Evolutionary conservation across 2,888 invertebrate genomes (phyloP), one percentile per base, ranked within the genome.

Genomic region (Steinernema scapterisci): DNA sequence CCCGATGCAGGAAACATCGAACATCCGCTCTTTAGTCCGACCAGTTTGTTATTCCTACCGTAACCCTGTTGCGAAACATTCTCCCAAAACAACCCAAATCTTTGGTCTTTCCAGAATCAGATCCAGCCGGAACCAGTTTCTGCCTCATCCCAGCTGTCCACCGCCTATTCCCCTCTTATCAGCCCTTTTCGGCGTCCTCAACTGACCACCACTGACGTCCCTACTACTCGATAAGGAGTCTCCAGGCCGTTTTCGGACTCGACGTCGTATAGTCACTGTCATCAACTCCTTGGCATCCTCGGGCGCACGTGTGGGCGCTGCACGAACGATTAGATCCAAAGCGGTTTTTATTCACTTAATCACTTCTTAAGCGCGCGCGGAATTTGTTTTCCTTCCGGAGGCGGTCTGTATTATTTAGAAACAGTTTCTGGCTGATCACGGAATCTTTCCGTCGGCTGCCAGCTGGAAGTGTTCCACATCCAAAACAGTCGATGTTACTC

Each of bases 221-320:
- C 13, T 9, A 21, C 48, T 19, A 19, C 19, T 11, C 54, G 54
- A 54, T 54, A 63, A 63, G 31, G 38, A 27, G 63, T 63, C 63
- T 63, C 38, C 63, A 63, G 63, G 63, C 11, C 63, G 21, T 27
- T 27, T 63, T 11, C 38, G 16, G 31, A 48, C 63, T 63, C 38
- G 3, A 2, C 19, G 48, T 54, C 54, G 63, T 63, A 63, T 38
- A 63, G 63, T 63, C 38, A 25, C 63, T 31, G 23, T 31, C n/a
- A 5, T 48, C 19, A 16, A 16, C 6, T 63, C 63, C 19, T n/a
- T n/a, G 7, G 16, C 9, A 11, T 16, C 31, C 1, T 63, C 7
- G 2, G 63, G 27, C 21, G 21, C 54, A 9, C 38, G 38, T 38
- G 38, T 38, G 38, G 38, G 38, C 23, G 21, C 54, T 23, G 21